Percentiles rank a stretch among this genome's conserved stretches.
These are phyloP conservation scores for Nephrotoma guestfalica DNA, from an alignment of 2,888 invertebrate genomes.

Conservation along the genomic window DNA sequence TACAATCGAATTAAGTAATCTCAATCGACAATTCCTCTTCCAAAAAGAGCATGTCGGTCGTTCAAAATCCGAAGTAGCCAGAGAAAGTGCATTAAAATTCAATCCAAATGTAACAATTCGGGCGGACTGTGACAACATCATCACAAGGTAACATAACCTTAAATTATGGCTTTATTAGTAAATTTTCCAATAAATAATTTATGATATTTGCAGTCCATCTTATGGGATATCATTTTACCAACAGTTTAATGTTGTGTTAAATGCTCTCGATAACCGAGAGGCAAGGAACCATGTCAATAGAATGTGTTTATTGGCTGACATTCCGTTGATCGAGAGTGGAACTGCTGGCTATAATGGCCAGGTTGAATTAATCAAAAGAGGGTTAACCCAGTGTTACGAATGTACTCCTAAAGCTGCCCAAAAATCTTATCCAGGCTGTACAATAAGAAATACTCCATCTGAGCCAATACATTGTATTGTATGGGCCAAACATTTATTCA, in stretches of 20 bases:
- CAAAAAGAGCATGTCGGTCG: constrained; percentile 96
- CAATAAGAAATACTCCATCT: constrained; percentile 96
- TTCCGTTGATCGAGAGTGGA: constrained; percentile 93
- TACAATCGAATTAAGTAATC: constrained; percentile 97
- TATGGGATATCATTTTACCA: constrained; percentile 87
- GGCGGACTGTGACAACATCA: constrained; percentile 87
- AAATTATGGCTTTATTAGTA: background rate
- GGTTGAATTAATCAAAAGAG: constrained; percentile 75
- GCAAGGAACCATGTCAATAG: constrained; percentile 98
- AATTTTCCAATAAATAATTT: background rate
- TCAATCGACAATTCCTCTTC: constrained; percentile 98
- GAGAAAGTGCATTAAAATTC: constrained; percentile 73
- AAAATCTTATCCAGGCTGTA: constrained; percentile 94
- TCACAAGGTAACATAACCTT: constrained; percentile 54
- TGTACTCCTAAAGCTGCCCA: constrained; percentile 84
- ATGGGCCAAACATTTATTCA: constrained; percentile 98
- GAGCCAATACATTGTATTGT: constrained; percentile 99
- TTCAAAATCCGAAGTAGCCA: constrained; percentile 87
- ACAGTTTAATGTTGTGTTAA: constrained; percentile 81
- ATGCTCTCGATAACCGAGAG: constrained; percentile 91
- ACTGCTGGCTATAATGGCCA: constrained; percentile 96
- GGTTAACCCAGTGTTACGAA: constrained; percentile 90
- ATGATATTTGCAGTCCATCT: constrained; percentile 51
- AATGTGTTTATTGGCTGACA: constrained; percentile 90
- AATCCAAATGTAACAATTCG: constrained; percentile 79